A percentile compares a stretch with the other conserved stretches of the same genome.
Conservation (phyloP, 1,140 invertebrate genomes). For the Drosophila ambigua region DNA sequence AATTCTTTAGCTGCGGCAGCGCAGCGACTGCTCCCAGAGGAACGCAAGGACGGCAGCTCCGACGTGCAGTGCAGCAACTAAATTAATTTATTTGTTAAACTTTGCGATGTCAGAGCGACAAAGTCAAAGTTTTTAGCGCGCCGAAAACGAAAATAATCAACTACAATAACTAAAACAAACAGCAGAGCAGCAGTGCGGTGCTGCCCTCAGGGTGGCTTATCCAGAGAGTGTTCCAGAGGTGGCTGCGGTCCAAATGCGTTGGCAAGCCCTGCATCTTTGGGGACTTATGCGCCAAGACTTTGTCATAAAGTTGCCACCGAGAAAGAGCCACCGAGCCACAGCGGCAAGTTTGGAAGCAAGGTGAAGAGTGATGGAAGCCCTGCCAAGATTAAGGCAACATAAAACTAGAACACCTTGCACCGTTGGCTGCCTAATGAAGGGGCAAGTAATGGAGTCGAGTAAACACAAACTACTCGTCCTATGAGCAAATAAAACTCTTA, state of each 20-base stretch:
- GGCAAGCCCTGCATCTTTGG: constrained; percentile 38
- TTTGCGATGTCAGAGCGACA: constrained; percentile 58
- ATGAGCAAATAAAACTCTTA: constrained; percentile 20
- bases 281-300: constrained; percentile 59
- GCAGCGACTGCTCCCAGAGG: too few relatives aligned
- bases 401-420: constrained; percentile 32
- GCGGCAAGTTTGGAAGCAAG: neutral
- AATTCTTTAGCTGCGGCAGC: constrained; percentile 49
- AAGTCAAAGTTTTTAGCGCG: constrained; percentile 65
- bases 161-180: constrained; percentile 45
- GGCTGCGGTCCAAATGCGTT: constrained; percentile 37
- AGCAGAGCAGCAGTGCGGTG: constrained; percentile 15
- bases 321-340: constrained; percentile 10
- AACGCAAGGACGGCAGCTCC: too few relatives aligned
- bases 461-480: constrained; percentile 5
- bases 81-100: constrained; percentile 81
- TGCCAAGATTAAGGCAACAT: constrained; percentile 3
- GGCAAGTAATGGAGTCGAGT: constrained; percentile 27
- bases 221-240: constrained; percentile 10
- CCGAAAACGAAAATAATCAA: constrained; percentile 45
- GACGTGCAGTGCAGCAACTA: constrained; percentile 37
- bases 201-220: too few relatives aligned
- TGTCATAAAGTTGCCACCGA: constrained; percentile 47
- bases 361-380: constrained; percentile 1
- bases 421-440: constrained; percentile 48